phyloP scores from a whole-genome alignment of 2,888 invertebrate genomes.

The Drosophila neotestacea region DNA sequence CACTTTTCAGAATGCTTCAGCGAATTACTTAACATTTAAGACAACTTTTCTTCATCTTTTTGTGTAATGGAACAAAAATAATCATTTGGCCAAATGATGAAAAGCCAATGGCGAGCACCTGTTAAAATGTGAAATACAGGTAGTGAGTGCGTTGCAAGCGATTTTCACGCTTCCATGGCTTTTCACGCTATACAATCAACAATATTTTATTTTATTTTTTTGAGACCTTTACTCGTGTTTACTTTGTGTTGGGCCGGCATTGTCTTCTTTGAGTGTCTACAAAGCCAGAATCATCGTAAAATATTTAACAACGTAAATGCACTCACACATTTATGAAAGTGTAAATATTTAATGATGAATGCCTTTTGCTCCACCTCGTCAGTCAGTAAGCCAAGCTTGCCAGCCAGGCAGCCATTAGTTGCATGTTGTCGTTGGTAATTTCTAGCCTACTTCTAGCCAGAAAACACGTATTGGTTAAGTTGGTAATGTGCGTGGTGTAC shows the following conservation, averaged over 20 bases:
- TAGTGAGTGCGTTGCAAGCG: conserved; percentile 38
- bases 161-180: conserved; percentile 70
- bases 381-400: background rate
- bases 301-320: conserved; percentile 76
- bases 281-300: conserved; percentile 65
- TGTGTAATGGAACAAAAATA: conserved; percentile 29
- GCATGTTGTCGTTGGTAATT: conserved; percentile 22
- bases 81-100: conserved; percentile 14
- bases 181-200: conserved; percentile 35
- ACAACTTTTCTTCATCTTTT: conserved; percentile 11
- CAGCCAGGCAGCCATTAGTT: conserved; percentile 19
- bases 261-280: conserved; percentile 55
- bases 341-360: conserved; percentile 78
- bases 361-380: conserved; percentile 35
- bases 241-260: conserved; percentile 19
- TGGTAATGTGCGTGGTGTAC: conserved; percentile 10
- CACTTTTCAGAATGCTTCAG: conserved; percentile 22
- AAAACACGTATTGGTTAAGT: conserved; percentile 5
- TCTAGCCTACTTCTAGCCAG: conserved; percentile 20
- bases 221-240: conserved; percentile 19
- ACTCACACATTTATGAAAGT: conserved; percentile 81
- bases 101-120: conserved; percentile 25
- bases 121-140: conserved; percentile 19
- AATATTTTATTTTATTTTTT: conserved; percentile 11
- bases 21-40: conserved; percentile 28